phyloP scores from a whole-genome alignment of 2,797 vertebrate genomes.

The Arctocebus calabarensis region DNA sequence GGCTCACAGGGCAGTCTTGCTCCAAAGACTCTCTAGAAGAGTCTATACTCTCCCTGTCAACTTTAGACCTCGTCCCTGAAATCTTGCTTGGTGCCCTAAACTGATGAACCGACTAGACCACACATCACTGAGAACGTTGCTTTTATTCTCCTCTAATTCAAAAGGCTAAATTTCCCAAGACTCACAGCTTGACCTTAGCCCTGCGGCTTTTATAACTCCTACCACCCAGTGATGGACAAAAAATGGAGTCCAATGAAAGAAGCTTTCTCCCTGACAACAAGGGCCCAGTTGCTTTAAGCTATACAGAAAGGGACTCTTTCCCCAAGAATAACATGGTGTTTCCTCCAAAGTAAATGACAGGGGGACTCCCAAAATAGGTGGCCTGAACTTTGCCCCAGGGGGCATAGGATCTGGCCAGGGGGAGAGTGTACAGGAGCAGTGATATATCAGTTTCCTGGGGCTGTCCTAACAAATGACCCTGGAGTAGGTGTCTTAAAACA shows the following conservation, averaged over 20 bases:
- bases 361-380: not conserved
- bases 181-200: not conserved
- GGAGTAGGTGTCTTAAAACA: not conserved
- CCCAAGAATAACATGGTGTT: not conserved
- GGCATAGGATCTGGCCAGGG: not conserved
- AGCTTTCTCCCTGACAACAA: not conserved
- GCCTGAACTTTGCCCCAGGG: not conserved
- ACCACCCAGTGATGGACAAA: not conserved
- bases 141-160: not conserved
- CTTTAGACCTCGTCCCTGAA: not conserved
- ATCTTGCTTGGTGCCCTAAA: not conserved
- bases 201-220: not conserved
- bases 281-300: not conserved
- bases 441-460: not conserved
- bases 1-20: not conserved
- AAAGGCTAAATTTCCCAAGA: not conserved
- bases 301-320: not conserved
- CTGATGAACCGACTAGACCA: not conserved
- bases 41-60: not conserved
- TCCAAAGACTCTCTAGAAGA: not conserved
- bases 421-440: not conserved
- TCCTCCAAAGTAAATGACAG: not conserved
- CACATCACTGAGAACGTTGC: not conserved
- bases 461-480: not conserved
- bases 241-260: not conserved